Evolutionary conservation across 2,797 vertebrate species (phyloP), one percentile per base, ranked within the genome.

Genomic region (Sebastes taczanowskii): DNA sequence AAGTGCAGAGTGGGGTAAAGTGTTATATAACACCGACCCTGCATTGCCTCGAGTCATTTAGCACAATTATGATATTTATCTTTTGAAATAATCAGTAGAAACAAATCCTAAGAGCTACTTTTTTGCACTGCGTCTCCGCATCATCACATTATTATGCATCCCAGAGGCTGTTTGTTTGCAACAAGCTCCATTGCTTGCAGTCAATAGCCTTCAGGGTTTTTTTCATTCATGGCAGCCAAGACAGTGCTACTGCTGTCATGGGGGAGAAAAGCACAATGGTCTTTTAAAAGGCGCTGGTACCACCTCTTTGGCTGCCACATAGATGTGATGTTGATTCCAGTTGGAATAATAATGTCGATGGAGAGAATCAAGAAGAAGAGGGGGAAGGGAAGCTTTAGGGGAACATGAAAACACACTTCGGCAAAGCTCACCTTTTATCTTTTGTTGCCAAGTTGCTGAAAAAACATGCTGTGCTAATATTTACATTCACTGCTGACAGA

Each of bases 261-360:
- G 29, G 73, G 75, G 77, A 88, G 80, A 91, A 73, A 86, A 77
- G 85, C 88, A 94, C 93, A 94, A 94, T 91, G 86, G 80, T 27
- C 85, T 82, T 82, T 87, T 83, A 88, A 92, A 88, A 82, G 72
- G 66, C 77, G 9, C 78, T 92, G 89, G 94, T 92, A 90, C 93
- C 92, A 94, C 88, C 89, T 90, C 89, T 89, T 91, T 93, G 89
- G 89, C 91, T 90, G 86, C 81, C 85, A 89, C 89, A 86, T 67
- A 85, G 77, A 85, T 84, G 86, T 89, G 83, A 90, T 80, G 86
- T 27, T 61, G 87, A 88, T 58, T 85, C 88, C 76, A 91, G 66
- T 62, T 70, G 67, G 89, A 91, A 88, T 83, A 87, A 86, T 83
- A 91, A 92, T 78, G 83, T 68, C 4, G 25, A 65, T 56, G 80